Evolutionary conservation across 1,140 invertebrate species (phyloP).

Genomic region (Camponotus floridanus): DNA sequence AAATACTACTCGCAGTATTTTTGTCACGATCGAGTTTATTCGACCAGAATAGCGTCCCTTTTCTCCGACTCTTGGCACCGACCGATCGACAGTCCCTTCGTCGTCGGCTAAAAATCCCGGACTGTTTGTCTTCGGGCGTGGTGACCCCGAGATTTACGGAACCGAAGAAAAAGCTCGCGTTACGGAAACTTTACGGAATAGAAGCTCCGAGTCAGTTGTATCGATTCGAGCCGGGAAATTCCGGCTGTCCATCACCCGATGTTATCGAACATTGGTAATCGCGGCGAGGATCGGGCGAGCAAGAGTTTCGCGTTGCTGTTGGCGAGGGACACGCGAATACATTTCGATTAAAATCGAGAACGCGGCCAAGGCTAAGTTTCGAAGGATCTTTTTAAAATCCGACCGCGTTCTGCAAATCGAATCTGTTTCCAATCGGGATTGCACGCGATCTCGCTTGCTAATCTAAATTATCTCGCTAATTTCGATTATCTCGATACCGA

Average conservation of each 20-base stretch:
- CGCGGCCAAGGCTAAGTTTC: conserved; percentile 55
- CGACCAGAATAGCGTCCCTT: conserved; percentile 31
- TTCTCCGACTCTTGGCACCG: conserved; percentile 40
- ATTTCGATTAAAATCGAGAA: conserved; percentile 22
- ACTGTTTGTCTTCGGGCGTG: conserved; percentile 51
- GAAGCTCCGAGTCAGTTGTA: conserved; percentile 40
- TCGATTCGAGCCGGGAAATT: conserved; percentile 56
- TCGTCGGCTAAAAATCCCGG: conserved; percentile 35
- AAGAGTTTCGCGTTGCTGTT: background rate
- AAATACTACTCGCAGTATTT: conserved; percentile 23
- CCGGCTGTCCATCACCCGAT: conserved; percentile 33
- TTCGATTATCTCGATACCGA: conserved; percentile 70
- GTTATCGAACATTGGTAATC: conserved; percentile 66
- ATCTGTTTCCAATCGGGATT: background rate
- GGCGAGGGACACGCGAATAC: conserved; percentile 48
- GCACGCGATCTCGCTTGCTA: conserved; percentile 71
- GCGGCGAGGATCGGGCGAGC: conserved; percentile 21
- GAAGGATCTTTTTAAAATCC: conserved; percentile 43
- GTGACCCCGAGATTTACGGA: conserved; percentile 40
- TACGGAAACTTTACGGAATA: conserved; percentile 3
- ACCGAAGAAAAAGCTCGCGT: conserved; percentile 33
- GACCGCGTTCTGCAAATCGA: background rate
- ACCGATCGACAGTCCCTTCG: conserved; percentile 24
- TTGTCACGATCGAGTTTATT: conserved; percentile 50
- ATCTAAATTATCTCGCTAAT: conserved; percentile 81